Base-by-base conservation (phyloP, 1,140 invertebrate genomes). In the Ectropis grisescens region DNA sequence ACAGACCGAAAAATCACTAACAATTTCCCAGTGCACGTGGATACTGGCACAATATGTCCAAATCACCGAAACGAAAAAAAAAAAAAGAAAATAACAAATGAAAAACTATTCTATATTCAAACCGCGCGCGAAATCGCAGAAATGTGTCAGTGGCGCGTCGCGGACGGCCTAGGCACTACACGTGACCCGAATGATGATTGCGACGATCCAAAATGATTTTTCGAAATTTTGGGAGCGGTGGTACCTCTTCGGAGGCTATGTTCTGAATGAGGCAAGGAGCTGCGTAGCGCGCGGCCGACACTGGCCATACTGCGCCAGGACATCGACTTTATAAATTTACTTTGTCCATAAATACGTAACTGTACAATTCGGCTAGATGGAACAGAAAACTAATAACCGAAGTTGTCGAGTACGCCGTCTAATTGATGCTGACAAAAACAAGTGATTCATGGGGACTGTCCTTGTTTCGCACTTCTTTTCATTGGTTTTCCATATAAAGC, bases 101-200 rank as follows among this genome's bases (percentile, higher is more conserved):
- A 41, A 65, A 60, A 71, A 58, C 68, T 68, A 58, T 75, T 79
- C 65, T 68, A 74, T 74, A 79, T 79, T 79, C 74, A 70, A 70
- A 66, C 58, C 47, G 62, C 74, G 70, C 74, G 65, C 69, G 56
- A 59, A 64, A 57, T 50, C 43, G 52, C 55, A 75, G 61, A 79
- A 79, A 74, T 79, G 69, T 79, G 74, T 79, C 74, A 79, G 74
- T 79, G 74, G 70, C 70, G 70, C 67, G 55, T 52, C 53, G 60
- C 60, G 57, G 53, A 62, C 69, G 67, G 58, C 69, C 70, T 79
- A 76, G 70, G 66, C 61, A 54, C 43, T 37, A 38, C 46, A 43
- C 67, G 70, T 61, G 65, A 29, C 19, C 33, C 36, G 74, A 74
- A 74, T 70, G 44, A 35, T 39, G 61, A 74, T 58, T 39, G 37